These are phyloP conservation scores for Mormyrus proboscirostris DNA, from an alignment of 2,797 vertebrate species.

Conservation along the genomic window DNA sequence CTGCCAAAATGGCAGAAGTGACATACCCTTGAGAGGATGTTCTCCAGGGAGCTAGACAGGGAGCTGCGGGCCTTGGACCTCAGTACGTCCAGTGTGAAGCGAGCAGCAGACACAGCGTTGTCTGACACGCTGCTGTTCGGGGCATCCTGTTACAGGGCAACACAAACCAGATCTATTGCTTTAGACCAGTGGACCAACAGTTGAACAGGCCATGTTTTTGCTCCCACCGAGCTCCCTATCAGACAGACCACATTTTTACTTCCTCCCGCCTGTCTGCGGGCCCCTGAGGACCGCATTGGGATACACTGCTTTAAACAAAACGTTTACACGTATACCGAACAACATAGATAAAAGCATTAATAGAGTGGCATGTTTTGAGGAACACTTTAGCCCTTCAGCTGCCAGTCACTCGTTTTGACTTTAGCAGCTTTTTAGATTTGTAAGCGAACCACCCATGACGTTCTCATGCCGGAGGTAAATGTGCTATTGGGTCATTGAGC, in stretches of 20 bases:
- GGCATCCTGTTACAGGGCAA: constrained; percentile 54
- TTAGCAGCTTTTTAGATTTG: neutral
- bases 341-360: neutral
- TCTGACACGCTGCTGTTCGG: constrained; percentile 68
- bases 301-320: neutral
- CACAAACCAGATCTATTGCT: neutral
- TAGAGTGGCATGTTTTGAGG: neutral
- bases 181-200: neutral
- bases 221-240: neutral
- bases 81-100: constrained; percentile 88
- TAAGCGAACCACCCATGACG: neutral
- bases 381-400: neutral
- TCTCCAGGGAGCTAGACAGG: constrained; percentile 93
- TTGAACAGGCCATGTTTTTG: neutral
- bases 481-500: neutral
- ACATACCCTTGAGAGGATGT: constrained; percentile 88
- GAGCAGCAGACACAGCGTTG: constrained; percentile 62
- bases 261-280: neutral
- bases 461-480: neutral
- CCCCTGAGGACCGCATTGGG: neutral
- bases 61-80: constrained; percentile 94
- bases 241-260: neutral
- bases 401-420: neutral
- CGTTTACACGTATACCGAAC: neutral
- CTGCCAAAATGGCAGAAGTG: neutral